Percentiles rank a stretch among this genome's conserved stretches.
Evolutionary conservation across 2,797 vertebrate genomes (phyloP).

Genomic region (Sandelia bainsii): DNA sequence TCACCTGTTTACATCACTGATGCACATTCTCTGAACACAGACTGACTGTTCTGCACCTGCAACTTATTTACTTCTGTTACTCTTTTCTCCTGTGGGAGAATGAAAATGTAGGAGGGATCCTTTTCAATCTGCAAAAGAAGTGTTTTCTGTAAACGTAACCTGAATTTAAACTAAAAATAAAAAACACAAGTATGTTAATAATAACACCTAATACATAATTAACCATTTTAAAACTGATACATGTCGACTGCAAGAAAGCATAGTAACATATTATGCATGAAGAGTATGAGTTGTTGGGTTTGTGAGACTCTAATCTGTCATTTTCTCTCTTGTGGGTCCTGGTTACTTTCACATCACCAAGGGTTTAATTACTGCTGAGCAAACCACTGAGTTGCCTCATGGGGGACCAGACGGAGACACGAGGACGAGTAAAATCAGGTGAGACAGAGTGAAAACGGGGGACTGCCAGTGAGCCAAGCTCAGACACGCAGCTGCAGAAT

Average conservation of each 20-base stretch:
- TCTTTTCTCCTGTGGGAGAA: neutral
- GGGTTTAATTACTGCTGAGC: conserved; percentile 80
- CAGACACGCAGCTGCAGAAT: conserved; percentile 18
- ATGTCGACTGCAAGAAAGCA: conserved; percentile 42
- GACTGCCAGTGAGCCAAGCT: conserved; percentile 22
- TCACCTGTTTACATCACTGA: neutral
- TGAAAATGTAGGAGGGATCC: neutral
- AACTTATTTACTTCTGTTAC: neutral
- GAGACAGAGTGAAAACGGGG: conserved; percentile 33
- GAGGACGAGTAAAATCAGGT: conserved; percentile 50
- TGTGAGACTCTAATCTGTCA: conserved; percentile 37
- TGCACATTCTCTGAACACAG: neutral
- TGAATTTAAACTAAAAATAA: neutral
- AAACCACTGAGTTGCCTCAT: conserved; percentile 61
- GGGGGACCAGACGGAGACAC: conserved; percentile 40
- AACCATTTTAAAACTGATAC: conserved; percentile 9
- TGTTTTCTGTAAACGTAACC: neutral
- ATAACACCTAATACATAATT: neutral
- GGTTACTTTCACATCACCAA: conserved; percentile 75
- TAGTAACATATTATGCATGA: conserved; percentile 36
- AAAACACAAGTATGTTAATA: conserved; percentile 6
- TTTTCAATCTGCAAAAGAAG: neutral
- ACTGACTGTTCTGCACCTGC: neutral
- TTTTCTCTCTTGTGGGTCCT: conserved; percentile 64
- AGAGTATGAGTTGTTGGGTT: neutral